These are phyloP conservation scores for Hemithea aestivaria DNA, from an alignment of 2,888 invertebrate genomes.

Conservation along the genomic window DNA sequence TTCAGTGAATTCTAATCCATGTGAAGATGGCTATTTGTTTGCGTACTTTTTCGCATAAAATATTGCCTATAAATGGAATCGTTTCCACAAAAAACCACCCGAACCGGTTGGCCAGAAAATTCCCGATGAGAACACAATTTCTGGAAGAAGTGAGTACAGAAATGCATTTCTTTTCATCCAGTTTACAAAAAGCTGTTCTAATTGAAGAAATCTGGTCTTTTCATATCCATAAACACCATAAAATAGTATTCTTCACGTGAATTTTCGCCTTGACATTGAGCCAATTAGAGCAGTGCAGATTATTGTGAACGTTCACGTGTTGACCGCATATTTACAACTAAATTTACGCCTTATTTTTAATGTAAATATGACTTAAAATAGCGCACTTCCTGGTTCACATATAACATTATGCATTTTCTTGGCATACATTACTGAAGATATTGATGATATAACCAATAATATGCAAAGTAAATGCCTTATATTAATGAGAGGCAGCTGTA, in stretches of 20 bases:
- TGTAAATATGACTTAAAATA: constrained; percentile 11
- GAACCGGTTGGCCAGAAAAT: constrained; percentile 71
- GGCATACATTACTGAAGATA: constrained; percentile 9
- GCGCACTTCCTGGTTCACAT: constrained; percentile 9
- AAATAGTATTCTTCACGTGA: not conserved
- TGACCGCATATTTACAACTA: constrained; percentile 16
- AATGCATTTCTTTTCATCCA: constrained; percentile 1
- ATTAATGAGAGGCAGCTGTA: no score
- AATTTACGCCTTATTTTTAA: constrained; percentile 14
- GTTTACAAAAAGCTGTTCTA: not conserved
- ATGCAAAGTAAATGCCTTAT: no score
- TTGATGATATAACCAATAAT: constrained; percentile 20
- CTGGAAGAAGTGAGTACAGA: constrained; percentile 73
- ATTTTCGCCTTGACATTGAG: constrained; percentile 54
- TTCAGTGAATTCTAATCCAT: constrained; percentile 35
- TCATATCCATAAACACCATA: not conserved
- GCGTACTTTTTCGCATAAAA: constrained; percentile 76
- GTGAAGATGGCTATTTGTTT: constrained; percentile 78
- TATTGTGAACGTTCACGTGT: constrained; percentile 37
- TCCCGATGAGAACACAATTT: constrained; percentile 69
- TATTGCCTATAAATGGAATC: constrained; percentile 73
- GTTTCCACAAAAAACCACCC: constrained; percentile 75
- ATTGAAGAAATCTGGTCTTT: not conserved
- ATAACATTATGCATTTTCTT: constrained; percentile 6
- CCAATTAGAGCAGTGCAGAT: constrained; percentile 36